A percentile compares a stretch with the other conserved stretches of the same genome.
phyloP scores from a whole-genome alignment of 2,888 invertebrate species.

The Ashinkailepas kermadecensis region DNA sequence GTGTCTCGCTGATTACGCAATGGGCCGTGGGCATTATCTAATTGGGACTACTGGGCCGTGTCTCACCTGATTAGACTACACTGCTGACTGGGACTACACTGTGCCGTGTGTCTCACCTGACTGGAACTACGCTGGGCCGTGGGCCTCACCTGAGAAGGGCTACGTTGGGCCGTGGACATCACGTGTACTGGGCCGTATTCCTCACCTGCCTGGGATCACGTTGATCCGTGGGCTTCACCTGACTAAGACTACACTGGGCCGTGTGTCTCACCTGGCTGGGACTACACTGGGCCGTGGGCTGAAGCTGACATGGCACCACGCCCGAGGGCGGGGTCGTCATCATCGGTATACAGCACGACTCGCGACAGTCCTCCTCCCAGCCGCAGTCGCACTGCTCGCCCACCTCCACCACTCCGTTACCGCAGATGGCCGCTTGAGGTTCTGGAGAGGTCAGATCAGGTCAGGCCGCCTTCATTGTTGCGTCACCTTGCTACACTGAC shows the following conservation, averaged over 20 bases:
- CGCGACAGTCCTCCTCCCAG: constrained; percentile 92
- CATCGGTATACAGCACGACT: constrained; percentile 88
- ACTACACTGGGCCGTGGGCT: constrained; percentile 64
- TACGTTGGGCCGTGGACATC: too few relatives aligned
- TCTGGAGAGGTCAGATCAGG: not conserved
- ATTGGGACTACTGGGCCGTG: too few relatives aligned
- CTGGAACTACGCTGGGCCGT: too few relatives aligned
- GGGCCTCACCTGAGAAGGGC: too few relatives aligned
- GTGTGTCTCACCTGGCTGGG: constrained; percentile 61
- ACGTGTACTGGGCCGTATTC: too few relatives aligned
- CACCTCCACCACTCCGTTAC: constrained; percentile 93
- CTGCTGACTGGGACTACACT: too few relatives aligned
- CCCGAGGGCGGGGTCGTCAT: constrained; percentile 64
- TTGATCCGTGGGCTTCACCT: too few relatives aligned
- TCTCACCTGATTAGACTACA: too few relatives aligned
- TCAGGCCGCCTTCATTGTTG: not conserved
- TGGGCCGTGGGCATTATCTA: constrained; percentile 57
- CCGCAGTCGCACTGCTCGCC: constrained; percentile 99
- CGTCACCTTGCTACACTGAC: too few relatives aligned
- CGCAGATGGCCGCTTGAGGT: constrained; percentile 71
- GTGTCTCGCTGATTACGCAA: too few relatives aligned
- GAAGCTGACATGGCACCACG: constrained; percentile 78
- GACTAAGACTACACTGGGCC: not conserved
- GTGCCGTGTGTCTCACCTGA: too few relatives aligned
- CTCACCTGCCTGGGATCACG: too few relatives aligned